Base-by-base conservation (phyloP, 2,888 invertebrate species). In the Watsonalla cultraria region DNA sequence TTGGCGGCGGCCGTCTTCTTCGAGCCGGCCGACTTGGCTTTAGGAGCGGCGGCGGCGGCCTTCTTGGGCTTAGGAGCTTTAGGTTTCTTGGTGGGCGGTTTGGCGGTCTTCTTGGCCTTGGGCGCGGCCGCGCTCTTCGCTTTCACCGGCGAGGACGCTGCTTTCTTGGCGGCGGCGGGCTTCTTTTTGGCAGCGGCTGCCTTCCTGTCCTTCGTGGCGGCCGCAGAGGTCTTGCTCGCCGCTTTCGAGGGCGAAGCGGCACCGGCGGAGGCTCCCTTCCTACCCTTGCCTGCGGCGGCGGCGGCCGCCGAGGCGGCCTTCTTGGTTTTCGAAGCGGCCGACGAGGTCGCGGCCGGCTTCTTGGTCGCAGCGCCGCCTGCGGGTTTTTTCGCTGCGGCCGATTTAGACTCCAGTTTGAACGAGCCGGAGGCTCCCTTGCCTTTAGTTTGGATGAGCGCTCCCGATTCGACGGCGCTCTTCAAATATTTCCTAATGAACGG, bases 401-500 rank as follows among this genome's bases (percentile, higher is more conserved):
- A 66, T 53, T 75, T 76, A 0, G 76, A 72, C n/a, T 84, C 80
- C 11, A 90, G 69, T 62, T 90, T 91, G 76, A 75, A 46, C 45
- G 59, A 87, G 8, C 92, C 92, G 13, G 89, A 82, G 0, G 91
- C 92, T 1, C 92, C 92, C 68, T 88, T 91, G 45, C 92, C 92
- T 64, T 91, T 92, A n/a, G 91, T 91, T 70, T 92, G 92, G 33
- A 92, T 81, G 46, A 93, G 67, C n/a, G 76, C 74, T 6, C 92
- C 92, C 46, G 84, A 82, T 0, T 78, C 82, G n/a, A 94, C 92
- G 13, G 92, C 92, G 11, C 80, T 72, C 72, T 92, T 93, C 58
- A 65, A 54, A 49, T 91, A 93, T 57, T 92, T 92, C 60, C 91
- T 92, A 64, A 94, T 93, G 77, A 91, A 93, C 2, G 90, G 89